Percentiles rank a stretch among this genome's conserved stretches.
Conservation (phyloP, 2,113 vertebrate genomes). For the Eonycteris spelaea region DNA sequence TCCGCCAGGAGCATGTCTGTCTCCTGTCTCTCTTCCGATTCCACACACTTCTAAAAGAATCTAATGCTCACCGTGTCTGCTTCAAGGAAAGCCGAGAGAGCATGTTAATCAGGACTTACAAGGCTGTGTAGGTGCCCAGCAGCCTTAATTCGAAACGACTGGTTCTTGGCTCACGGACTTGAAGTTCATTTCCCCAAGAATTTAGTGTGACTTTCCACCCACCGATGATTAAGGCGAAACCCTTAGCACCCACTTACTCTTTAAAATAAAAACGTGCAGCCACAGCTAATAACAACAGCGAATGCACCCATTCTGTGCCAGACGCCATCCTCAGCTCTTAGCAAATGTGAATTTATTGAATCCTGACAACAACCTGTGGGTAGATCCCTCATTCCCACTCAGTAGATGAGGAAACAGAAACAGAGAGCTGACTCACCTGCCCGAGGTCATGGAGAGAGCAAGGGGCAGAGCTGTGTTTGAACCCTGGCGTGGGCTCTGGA, state of each 20-base stretch:
- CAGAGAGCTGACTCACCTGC: neutral
- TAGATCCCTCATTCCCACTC: neutral
- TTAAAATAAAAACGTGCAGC: neutral
- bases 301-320: neutral
- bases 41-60: neutral
- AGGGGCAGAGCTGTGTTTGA: neutral
- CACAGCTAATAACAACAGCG: too few species aligned
- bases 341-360: neutral
- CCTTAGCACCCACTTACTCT: neutral
- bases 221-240: neutral
- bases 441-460: neutral
- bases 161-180: neutral
- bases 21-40: neutral
- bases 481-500: neutral
- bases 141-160: neutral
- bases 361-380: neutral
- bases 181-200: neutral
- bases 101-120: neutral
- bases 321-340: neutral
- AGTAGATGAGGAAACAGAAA: neutral
- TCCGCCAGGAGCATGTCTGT: neutral
- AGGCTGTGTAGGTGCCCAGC: neutral
- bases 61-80: fast-evolving
- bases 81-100: neutral
- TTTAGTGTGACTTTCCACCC: neutral